phyloP scores from a whole-genome alignment of 2,797 vertebrate genomes.

The Lerista edwardsae region DNA sequence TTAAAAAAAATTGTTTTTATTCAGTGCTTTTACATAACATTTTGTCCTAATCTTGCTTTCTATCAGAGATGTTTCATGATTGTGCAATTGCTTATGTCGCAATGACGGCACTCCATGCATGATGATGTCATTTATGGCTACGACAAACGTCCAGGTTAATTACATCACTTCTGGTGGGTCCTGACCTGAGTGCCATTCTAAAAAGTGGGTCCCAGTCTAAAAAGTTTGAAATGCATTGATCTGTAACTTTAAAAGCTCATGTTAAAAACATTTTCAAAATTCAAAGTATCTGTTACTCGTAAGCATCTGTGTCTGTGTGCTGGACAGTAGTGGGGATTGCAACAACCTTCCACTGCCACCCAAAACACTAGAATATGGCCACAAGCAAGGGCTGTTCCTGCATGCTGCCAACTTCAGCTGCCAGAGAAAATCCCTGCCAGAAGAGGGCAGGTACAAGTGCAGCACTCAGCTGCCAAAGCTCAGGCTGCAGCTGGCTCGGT shows the following conservation, averaged over 20 bases:
- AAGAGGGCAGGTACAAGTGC: not conserved
- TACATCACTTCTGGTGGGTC: no score
- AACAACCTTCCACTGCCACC: not conserved
- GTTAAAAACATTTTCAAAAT: not conserved
- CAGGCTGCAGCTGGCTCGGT: not conserved
- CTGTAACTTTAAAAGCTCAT: not conserved
- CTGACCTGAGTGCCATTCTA: no score
- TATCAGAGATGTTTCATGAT: no score
- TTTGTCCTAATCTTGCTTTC: no score
- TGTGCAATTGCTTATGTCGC: no score
- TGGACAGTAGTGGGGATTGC: not conserved
- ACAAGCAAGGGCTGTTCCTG: not conserved
- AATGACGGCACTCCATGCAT: no score
- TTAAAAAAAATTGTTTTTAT: no score
- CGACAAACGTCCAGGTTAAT: no score
- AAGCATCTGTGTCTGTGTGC: not conserved
- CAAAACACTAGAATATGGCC: not conserved
- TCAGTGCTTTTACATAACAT: no score
- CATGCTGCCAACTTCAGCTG: not conserved
- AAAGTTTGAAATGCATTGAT: no score
- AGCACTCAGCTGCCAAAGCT: not conserved
- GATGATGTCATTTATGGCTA: no score
- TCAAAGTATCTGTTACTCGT: not conserved
- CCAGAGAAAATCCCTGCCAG: not conserved
- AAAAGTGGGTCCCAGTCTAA: no score